These are phyloP conservation scores for Hyles euphorbiae DNA, from an alignment of 1,140 invertebrate genomes.

Conservation along the genomic window DNA sequence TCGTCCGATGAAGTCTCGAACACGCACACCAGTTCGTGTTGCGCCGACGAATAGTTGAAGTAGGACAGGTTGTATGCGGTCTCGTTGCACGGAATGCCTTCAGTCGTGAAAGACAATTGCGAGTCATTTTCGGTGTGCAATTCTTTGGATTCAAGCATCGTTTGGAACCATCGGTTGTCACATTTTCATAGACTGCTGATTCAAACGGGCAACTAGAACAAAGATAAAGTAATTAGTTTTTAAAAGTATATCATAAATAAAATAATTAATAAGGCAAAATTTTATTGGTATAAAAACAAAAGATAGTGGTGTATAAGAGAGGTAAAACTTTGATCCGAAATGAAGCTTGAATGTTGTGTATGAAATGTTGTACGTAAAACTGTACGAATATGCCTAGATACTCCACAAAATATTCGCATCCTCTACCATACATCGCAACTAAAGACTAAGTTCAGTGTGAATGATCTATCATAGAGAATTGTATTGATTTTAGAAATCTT, in stretches of 20 bases:
- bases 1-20: constrained; percentile 22
- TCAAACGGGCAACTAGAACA: neutral
- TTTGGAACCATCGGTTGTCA: neutral
- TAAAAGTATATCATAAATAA: too few relatives aligned
- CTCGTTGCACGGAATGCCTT: neutral
- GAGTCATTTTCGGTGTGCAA: neutral
- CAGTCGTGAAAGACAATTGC: neutral
- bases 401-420: too few relatives aligned
- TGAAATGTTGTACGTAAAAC: too few relatives aligned
- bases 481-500: too few relatives aligned
- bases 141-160: neutral
- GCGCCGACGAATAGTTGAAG: constrained; percentile 18
- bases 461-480: too few relatives aligned
- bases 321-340: too few relatives aligned
- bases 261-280: too few relatives aligned
- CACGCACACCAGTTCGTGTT: constrained; percentile 20
- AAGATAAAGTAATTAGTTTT: neutral
- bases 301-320: neutral
- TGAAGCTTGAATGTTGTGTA: too few relatives aligned
- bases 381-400: too few relatives aligned
- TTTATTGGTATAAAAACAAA: neutral
- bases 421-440: too few relatives aligned
- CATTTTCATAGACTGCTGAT: constrained; percentile 4
- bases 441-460: too few relatives aligned
- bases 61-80: constrained; percentile 7